Base-by-base conservation (phyloP, 1,140 invertebrate genomes). In the Drosophila kanapiae region DNA sequence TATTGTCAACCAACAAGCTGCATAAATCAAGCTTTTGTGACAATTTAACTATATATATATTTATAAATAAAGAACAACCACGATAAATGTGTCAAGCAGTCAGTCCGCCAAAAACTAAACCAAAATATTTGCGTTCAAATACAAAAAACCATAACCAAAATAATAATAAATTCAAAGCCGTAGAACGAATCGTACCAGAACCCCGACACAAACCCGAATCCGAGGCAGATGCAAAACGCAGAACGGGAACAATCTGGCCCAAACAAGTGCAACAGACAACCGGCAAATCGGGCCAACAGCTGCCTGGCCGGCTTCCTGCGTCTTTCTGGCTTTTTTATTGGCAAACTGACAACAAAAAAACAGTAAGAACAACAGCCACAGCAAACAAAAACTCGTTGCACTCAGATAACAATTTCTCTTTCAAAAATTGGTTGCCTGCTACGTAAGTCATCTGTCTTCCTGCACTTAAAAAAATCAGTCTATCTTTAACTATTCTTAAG, bases 221-320 rank as follows among this genome's bases (percentile, higher is more conserved):
- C 45, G 35, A 31, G 47, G 48, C 40, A 57, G 38, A 65, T 43
- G 71, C 69, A 62, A 48, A 77, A 82, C 38, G 68, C 80, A 83
- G 70, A 79, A 68, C 63, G 18, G 18, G 27, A 33, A 54, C 61
- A 75, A 77, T 62, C 51, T 37, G 69, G 37, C 69, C 67, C 49
- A 71, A 85, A 84, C 82, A 85, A 85, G 82, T 84, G 82, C 82
- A 78, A 74, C 78, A 81, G 77, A 54, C 81, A 72, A 62, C 47
- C 70, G 72, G 75, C 68, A 56, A 78, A 82, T 63, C 75, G 49
- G 70, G 80, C 58, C 75, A 83, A 45, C 51, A 71, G 33, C 53
- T 69, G 61, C 62, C 45, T 23, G 16, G 35, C 45, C 27, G 35
- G 42, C 60, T 38, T 18, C 23, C 37, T 45, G 14, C 16, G 33